Conservation (phyloP, 2,113 vertebrate species). For the Cromileptes altivelis region DNA sequence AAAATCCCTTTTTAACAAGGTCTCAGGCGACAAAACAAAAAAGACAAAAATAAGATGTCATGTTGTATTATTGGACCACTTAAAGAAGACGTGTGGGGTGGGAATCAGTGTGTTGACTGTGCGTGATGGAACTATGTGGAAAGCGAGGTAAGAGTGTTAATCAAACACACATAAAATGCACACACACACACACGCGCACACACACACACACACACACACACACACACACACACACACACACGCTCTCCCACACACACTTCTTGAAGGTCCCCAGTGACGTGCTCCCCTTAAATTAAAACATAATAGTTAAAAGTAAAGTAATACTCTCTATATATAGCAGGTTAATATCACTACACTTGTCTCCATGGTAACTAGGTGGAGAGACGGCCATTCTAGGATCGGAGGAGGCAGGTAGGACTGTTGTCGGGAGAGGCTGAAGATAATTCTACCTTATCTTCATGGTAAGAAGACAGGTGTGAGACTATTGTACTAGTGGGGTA, state of each 20-base stretch:
- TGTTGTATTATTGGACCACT: conserved; percentile 64
- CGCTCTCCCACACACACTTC: conserved; percentile 29
- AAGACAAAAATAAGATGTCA: conserved; percentile 9
- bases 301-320: conserved; percentile 45
- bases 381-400: conserved; percentile 36
- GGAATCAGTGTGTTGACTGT: conserved; percentile 29
- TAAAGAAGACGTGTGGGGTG: neutral
- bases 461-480: conserved; percentile 37
- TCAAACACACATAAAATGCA: conserved; percentile 33
- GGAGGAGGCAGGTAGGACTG: conserved; percentile 41
- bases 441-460: conserved; percentile 50
- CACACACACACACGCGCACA: neutral
- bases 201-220: conserved; percentile 5
- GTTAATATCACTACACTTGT: conserved; percentile 48
- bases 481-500: conserved; percentile 44
- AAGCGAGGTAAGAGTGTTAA: conserved; percentile 59
- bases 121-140: conserved; percentile 36
- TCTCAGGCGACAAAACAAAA: conserved; percentile 38
- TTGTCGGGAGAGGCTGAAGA: conserved; percentile 46
- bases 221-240: conserved; percentile 6
- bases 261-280: conserved; percentile 51
- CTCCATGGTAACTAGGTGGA: conserved; percentile 48
- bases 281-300: conserved; percentile 57
- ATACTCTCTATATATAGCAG: conserved; percentile 36
- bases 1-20: conserved; percentile 56